Evolutionary conservation across 1,140 invertebrate genomes (phyloP).

Genomic region (Hyposmocoma kahamanoa): DNA sequence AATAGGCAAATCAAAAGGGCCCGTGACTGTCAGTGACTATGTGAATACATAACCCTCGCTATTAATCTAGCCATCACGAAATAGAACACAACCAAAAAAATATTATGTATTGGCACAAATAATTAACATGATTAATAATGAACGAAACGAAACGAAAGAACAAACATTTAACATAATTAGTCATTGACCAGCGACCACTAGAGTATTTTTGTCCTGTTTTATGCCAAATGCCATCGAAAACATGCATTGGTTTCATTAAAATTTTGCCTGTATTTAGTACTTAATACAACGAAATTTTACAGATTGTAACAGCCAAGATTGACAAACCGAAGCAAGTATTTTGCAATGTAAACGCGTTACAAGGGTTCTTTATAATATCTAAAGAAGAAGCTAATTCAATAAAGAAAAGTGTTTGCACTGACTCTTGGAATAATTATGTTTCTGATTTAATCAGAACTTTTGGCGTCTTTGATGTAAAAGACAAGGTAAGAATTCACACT

Average conservation of each 20-base stretch:
- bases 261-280: no score
- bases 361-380: slow-evolving; percentile 63
- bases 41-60: no score
- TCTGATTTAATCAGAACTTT: slow-evolving; percentile 70
- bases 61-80: no score
- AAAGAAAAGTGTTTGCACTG: slow-evolving; percentile 63
- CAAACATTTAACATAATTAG: no score
- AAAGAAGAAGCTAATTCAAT: slow-evolving; percentile 37
- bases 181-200: no score
- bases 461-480: slow-evolving; percentile 68
- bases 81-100: no score
- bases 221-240: no score
- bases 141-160: neutral
- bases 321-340: slow-evolving; percentile 55
- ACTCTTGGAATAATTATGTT: slow-evolving; percentile 68
- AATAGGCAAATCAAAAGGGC: no score
- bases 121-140: neutral
- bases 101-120: neutral
- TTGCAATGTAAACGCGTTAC: slow-evolving; percentile 63
- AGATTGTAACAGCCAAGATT: slow-evolving; percentile 59
- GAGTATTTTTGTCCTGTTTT: no score
- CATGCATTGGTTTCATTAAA: no score
- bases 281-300: no score
- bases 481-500: slow-evolving; percentile 69
- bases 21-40: no score